Evolutionary conservation across 1,140 invertebrate species (phyloP), one percentile per base, ranked within the genome.

Genomic region (Zaprionus kolodkinae): DNA sequence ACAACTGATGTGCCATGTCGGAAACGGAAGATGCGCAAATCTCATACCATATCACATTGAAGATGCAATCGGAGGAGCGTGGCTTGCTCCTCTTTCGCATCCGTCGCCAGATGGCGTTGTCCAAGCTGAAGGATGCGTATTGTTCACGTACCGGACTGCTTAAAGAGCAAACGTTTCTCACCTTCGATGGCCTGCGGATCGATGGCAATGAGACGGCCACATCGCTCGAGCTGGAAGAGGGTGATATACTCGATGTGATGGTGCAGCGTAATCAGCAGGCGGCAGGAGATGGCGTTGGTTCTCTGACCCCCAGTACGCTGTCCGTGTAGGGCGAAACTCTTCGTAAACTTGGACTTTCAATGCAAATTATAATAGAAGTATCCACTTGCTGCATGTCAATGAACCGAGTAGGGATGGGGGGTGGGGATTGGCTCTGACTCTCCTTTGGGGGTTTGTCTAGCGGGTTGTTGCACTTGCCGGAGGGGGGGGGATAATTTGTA

Each of bases 401-500:
- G 76, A 76, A 76, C 76, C 17, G 52, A 6, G 15, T 11, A 43
- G 59, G 27, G 64, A 11, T 12, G 38, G 36, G 55, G 55, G 13
- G 6, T 9, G 27, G 70, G n/a, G n/a, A n/a, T 7, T 3, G 27
- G 27, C 3, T 30, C 27, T 0, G 27, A 21, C 21, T 21, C 21
- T 21, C 17, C 11, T 7, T 15, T 38, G 40, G 52, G 15, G n/a
- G 33, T 40, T 33, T n/a, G 52, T 43, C 35, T 63, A 50, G 43
- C 25, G 60, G 69, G 60, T 60, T 62, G 72, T 66, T 79, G 70
- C 70, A 79, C 78, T 77, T 75, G 62, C n/a, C 15, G 3, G 21
- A 4, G 45, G 57, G 10, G 6, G 13, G 40, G n/a, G 68, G 54
- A 75, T 83, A 83, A 80, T 88, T 88, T 80, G 60, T 78, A 35